Percentiles rank a stretch among this genome's conserved stretches.
Conservation (phyloP, 2,888 invertebrate genomes). For the Auanema sp. region DNA sequence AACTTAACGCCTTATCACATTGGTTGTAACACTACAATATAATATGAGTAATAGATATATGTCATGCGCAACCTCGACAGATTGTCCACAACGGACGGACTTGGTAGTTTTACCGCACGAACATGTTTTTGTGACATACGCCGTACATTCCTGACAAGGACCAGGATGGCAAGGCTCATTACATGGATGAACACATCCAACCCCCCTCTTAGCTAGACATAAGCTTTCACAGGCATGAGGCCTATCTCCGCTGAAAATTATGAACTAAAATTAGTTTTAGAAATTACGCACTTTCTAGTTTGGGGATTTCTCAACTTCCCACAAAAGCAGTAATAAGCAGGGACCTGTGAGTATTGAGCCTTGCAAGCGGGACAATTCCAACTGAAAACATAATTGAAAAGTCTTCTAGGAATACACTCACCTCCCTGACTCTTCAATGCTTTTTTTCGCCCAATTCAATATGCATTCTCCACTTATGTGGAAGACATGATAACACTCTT, state of each 20-base stretch:
- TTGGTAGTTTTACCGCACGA: constrained; percentile 62
- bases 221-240: constrained; percentile 90
- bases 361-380: constrained; percentile 98
- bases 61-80: constrained; percentile 9
- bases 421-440: constrained; percentile 32
- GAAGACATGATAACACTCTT: constrained; percentile 86
- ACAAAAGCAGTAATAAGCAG: constrained; percentile 89
- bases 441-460: constrained; percentile 79
- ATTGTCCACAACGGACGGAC: constrained; percentile 45
- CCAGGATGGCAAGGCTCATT: constrained; percentile 82
- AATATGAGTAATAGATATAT: no score
- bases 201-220: constrained; percentile 74
- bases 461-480: constrained; percentile 80
- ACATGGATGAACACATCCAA: constrained; percentile 56
- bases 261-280: background rate
- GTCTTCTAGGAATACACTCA: constrained; percentile 5
- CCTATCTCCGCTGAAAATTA: constrained; percentile 71
- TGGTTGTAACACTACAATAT: constrained; percentile 72
- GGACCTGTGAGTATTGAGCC: constrained; percentile 74
- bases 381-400: constrained; percentile 20
- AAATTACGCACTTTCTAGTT: constrained; percentile 56
- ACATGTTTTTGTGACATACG: constrained; percentile 50
- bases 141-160: constrained; percentile 84
- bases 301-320: constrained; percentile 78
- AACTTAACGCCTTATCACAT: constrained; percentile 78